Evolutionary conservation across 2,113 vertebrate genomes (phyloP), one percentile per base, ranked within the genome.

Genomic region (Cervus canadensis): DNA sequence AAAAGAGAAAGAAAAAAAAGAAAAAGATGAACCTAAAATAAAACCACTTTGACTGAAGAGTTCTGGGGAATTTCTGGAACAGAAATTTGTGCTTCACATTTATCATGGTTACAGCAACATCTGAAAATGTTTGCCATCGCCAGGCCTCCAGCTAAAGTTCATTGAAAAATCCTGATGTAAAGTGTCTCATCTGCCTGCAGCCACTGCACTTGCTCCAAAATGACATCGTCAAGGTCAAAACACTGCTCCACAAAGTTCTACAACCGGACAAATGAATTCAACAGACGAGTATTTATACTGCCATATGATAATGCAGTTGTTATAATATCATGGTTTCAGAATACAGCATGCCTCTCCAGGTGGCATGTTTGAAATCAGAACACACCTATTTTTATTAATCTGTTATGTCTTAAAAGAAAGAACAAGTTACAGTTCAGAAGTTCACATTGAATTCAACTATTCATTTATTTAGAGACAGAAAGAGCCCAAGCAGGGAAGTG

Each of bases 11-110:
- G 2, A 48, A 33, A 52, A 48, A 33, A 87, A 56, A n/a, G 6
- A 45, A 59, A 93, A 81, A 52, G 43, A 84, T 87, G 45, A 97
- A 59, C 36, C 23, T 87, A 90, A 95, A 91, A 76, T 76, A 87
- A 95, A 97, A 87, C 19, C 25, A 43, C 84, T 33, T 92, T 97
- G 54, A 98, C 43, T 89, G 91, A 86, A 98, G 97, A 96, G 82
- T 74, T 98, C 92, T 98, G 86, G 84, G 90, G 98, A 54, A 98
- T 98, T 95, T 96, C 93, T 95, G 97, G 96, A 98, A 98, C 92
- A 96, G 85, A 98, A 81, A 98, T 92, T 95, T 30, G 76, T 21
- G 90, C 67, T 96, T 94, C 43, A 78, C 76, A 74, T 97, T 97
- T 95, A 84, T 74, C 91, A 93, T 89, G 96, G 95, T 40, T 95